phyloP scores from a whole-genome alignment of 2,113 vertebrate genomes.

The Anguilla japonica region DNA sequence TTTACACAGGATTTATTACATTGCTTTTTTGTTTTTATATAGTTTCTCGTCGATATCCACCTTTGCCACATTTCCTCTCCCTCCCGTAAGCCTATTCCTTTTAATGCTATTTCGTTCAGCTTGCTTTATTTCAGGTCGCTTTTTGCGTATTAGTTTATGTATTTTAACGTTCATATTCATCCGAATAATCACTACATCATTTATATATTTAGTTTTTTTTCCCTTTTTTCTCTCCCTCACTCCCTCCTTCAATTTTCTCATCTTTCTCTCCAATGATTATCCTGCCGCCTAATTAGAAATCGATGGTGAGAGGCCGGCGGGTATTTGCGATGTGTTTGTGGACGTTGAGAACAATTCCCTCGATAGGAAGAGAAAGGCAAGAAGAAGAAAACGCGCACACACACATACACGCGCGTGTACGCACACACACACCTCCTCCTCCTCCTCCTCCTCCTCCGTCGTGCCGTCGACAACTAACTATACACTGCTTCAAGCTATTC shows the following conservation, averaged over 20 bases:
- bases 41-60: neutral
- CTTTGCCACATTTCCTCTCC: neutral
- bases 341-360: constrained; percentile 81
- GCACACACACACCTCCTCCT: constrained; percentile 4
- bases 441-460: constrained; percentile 11
- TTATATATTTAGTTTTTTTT: constrained; percentile 66
- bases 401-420: constrained; percentile 15
- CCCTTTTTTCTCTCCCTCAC: constrained; percentile 59
- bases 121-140: constrained; percentile 53
- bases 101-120: neutral
- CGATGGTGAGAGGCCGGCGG: constrained; percentile 77
- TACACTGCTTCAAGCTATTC: constrained; percentile 67
- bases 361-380: constrained; percentile 63
- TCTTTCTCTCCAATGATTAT: constrained; percentile 79
- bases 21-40: neutral
- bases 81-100: neutral
- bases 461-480: constrained; percentile 52
- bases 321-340: constrained; percentile 84
- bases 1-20: neutral
- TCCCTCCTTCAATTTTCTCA: constrained; percentile 57
- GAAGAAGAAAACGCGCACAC: constrained; percentile 49
- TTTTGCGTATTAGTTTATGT: constrained; percentile 4
- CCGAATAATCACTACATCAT: constrained; percentile 70
- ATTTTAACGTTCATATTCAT: constrained; percentile 65
- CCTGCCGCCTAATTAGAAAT: constrained; percentile 84